These are phyloP conservation scores for Apamea monoglypha DNA, from an alignment of 2,888 invertebrate species.

Conservation along the genomic window DNA sequence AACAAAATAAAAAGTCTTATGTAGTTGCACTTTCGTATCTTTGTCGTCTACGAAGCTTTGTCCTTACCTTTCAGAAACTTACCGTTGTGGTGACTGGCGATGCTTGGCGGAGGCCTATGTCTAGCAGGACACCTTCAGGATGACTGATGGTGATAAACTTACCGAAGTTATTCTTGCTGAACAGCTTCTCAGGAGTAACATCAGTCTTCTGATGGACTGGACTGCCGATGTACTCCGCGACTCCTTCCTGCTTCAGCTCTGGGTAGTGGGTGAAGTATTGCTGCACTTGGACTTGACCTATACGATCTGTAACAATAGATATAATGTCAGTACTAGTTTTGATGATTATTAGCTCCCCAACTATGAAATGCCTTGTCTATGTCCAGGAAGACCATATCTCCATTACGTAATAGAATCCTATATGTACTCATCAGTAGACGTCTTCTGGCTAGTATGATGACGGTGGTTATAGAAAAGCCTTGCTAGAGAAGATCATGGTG, in stretches of 20 bases:
- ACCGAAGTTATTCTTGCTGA: constrained; percentile 73
- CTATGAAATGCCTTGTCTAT: too few species aligned
- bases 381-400: too few species aligned
- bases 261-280: constrained; percentile 66
- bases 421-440: background rate
- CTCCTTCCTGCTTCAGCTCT: constrained; percentile 69
- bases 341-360: background rate
- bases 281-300: constrained; percentile 43
- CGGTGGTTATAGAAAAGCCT: background rate
- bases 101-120: background rate
- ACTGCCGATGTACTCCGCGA: constrained; percentile 71
- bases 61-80: background rate
- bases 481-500: background rate
- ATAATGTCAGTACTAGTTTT: background rate
- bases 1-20: background rate
- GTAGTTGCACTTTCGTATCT: background rate
- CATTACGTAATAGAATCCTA: too few species aligned
- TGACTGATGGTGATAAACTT: background rate
- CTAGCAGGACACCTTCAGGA: background rate
- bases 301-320: constrained; percentile 48
- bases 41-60: background rate
- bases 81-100: background rate
- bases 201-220: constrained; percentile 64
- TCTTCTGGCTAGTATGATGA: background rate
- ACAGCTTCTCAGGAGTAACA: constrained; percentile 74